Conservation (phyloP, 2,113 vertebrate genomes). For the Eulemur rufifrons region DNA sequence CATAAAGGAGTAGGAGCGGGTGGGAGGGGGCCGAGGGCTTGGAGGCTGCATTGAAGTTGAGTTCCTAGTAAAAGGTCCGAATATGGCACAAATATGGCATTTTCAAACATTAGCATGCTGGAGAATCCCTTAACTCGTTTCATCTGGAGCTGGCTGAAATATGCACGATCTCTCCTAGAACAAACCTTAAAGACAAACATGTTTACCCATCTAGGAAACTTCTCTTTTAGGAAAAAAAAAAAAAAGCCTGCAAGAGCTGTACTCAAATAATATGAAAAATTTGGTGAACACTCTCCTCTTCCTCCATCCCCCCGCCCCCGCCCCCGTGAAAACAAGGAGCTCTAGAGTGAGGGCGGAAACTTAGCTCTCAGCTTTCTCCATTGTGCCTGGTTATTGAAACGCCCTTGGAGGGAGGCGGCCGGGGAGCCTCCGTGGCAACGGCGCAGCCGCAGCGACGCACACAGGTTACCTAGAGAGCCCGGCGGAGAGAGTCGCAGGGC, state of each 20-base stretch:
- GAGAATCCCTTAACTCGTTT: constrained; percentile 75
- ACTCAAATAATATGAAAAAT: not conserved
- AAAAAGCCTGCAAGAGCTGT: not conserved
- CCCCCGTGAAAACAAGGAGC: constrained; percentile 61
- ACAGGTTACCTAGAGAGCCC: not conserved
- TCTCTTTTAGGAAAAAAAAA: not conserved
- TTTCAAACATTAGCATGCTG: constrained; percentile 77
- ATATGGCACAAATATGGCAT: constrained; percentile 73
- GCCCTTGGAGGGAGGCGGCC: constrained; percentile 45
- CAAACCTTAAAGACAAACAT: constrained; percentile 81
- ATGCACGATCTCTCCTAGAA: constrained; percentile 74
- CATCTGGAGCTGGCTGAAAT: constrained; percentile 76
- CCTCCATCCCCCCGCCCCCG: not conserved
- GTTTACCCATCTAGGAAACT: constrained; percentile 69
- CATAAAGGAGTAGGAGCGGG: constrained; percentile 84
- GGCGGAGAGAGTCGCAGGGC: not conserved
- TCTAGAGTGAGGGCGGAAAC: constrained; percentile 18
- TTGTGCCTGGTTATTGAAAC: constrained; percentile 44
- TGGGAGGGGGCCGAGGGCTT: constrained; percentile 53
- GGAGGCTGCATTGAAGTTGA: constrained; percentile 73
- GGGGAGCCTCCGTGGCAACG: constrained; percentile 17
- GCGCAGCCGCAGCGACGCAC: constrained; percentile 32
- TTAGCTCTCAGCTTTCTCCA: not conserved
- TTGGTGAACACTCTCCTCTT: not conserved
- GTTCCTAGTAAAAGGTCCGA: constrained; percentile 75